Evolutionary conservation across 64 coral and sea anemone species (phyloP).

Genomic region (Porites australiensis): DNA sequence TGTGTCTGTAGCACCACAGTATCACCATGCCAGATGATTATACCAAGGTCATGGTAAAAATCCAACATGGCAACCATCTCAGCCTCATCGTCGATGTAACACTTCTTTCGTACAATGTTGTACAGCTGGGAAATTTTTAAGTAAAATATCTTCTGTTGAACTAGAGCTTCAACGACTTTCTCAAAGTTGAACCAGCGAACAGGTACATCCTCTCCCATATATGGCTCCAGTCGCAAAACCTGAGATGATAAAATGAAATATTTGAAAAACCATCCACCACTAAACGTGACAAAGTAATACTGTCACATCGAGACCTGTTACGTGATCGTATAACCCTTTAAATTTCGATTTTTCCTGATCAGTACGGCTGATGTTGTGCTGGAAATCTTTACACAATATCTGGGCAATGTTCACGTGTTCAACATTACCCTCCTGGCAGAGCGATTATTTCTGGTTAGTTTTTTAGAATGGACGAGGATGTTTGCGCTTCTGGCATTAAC

Average conservation of each 20-base stretch:
- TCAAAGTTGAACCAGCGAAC: conserved; percentile 71
- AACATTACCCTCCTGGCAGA: no score
- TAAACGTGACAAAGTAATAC: no score
- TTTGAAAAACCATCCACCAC: no score
- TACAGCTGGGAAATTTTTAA: conserved; percentile 35
- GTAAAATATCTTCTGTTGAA: conserved; percentile 46
- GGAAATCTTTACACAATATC: no score
- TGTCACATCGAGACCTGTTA: no score
- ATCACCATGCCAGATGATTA: conserved; percentile 61
- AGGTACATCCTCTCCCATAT: conserved; percentile 85
- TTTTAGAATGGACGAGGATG: no score
- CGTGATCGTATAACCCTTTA: no score
- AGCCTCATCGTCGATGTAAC: conserved; percentile 42
- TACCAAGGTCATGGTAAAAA: conserved; percentile 72
- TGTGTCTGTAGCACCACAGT: conserved; percentile 70
- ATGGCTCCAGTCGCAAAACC: conserved; percentile 69
- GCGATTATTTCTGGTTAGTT: no score
- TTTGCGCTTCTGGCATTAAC: no score
- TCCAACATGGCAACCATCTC: conserved; percentile 63
- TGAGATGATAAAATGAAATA: not conserved
- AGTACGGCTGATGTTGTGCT: no score
- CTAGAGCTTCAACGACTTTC: conserved; percentile 39
- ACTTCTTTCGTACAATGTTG: conserved; percentile 32
- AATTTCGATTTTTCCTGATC: no score
- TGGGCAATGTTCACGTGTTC: no score